Evolutionary conservation across 2,797 vertebrate species (phyloP).

Genomic region (Halcyon smyrnensis): DNA sequence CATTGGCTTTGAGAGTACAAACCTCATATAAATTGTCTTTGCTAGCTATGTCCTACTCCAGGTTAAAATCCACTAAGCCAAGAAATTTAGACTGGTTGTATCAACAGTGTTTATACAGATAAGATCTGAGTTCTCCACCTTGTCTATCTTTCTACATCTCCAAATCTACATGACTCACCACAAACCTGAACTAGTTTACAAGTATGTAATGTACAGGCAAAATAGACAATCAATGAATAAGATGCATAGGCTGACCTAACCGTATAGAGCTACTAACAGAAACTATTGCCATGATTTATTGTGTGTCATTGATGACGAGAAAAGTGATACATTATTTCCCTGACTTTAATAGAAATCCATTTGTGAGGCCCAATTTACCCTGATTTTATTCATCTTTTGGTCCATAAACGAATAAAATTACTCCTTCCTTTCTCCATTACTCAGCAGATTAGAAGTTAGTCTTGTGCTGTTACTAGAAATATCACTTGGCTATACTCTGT

Average conservation of each 20-base stretch:
- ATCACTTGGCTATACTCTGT: not conserved
- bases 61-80: not conserved
- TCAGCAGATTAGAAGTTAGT: not conserved
- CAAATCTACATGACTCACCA: not conserved
- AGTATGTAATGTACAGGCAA: not conserved
- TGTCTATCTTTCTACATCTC: not conserved
- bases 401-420: not conserved
- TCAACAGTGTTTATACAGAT: not conserved
- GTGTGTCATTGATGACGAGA: fast-evolving
- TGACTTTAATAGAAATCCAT: not conserved
- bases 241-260: not conserved
- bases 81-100: not conserved
- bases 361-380: not conserved
- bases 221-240: not conserved
- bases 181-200: not conserved
- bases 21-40: not conserved
- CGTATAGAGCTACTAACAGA: not conserved
- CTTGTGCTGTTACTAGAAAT: not conserved
- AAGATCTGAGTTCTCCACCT: not conserved
- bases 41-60: not conserved
- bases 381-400: not conserved
- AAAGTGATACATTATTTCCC: not conserved
- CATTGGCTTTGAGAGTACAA: not conserved
- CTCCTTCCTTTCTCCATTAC: not conserved
- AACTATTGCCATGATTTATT: not conserved